Conservation (phyloP, 1,140 invertebrate genomes). For the Anoplophora glabripennis region DNA sequence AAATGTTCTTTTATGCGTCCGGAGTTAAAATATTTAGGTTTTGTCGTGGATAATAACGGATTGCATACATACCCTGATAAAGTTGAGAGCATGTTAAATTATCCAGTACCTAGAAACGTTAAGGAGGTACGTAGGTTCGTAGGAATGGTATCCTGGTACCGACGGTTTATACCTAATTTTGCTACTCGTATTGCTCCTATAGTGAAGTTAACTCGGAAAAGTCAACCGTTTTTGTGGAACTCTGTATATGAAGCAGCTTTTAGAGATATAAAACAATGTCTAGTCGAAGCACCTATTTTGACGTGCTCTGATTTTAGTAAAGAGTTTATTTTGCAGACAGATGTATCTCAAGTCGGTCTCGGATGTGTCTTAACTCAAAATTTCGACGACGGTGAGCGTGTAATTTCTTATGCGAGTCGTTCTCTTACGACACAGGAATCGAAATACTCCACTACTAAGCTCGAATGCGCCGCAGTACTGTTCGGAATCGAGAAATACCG, state of each 20-base stretch:
- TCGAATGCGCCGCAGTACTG: slow-evolving; percentile 51
- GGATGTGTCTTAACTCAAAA: slow-evolving; percentile 39
- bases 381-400: slow-evolving; percentile 28
- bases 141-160: slow-evolving; percentile 9
- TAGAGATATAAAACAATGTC: slow-evolving; percentile 12
- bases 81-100: not conserved
- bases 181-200: slow-evolving; percentile 9
- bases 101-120: slow-evolving; percentile 1
- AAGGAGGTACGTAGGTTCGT: slow-evolving; percentile 4
- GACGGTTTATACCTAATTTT: slow-evolving; percentile 18
- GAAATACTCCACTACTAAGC: slow-evolving; percentile 51
- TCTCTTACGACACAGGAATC: slow-evolving; percentile 42
- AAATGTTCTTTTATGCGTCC: slow-evolving; percentile 12
- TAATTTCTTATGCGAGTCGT: slow-evolving; percentile 49
- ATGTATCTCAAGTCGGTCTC: slow-evolving; percentile 35
- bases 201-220: slow-evolving; percentile 6
- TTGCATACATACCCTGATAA: slow-evolving; percentile 48
- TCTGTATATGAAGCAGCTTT: slow-evolving; percentile 12
- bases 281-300: slow-evolving; percentile 13
- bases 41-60: slow-evolving; percentile 32
- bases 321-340: slow-evolving; percentile 10
- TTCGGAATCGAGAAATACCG: slow-evolving; percentile 48
- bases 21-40: slow-evolving; percentile 13
- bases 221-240: slow-evolving; percentile 9
- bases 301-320: slow-evolving; percentile 18